Evolutionary conservation across 2,797 vertebrate genomes (phyloP).

Genomic region (Simalia tracyae): DNA sequence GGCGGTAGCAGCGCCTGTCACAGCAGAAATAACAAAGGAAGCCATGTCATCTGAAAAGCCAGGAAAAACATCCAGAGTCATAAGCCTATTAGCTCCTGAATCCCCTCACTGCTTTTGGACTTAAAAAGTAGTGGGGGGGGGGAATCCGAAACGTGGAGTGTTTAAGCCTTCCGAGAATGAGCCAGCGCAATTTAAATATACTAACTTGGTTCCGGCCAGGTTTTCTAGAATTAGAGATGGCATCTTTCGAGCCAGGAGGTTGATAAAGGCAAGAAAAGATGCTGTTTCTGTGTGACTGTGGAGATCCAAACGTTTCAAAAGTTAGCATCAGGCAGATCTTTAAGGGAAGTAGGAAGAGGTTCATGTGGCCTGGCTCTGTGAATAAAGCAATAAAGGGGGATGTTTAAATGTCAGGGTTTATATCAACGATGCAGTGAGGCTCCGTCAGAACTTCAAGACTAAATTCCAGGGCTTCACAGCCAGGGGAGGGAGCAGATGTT

Average conservation of each 20-base stretch:
- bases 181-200: neutral
- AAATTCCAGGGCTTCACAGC: too few species aligned
- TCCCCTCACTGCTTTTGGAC: neutral
- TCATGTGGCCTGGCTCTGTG: neutral
- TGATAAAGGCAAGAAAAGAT: neutral
- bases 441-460: too few species aligned
- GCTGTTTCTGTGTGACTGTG: neutral
- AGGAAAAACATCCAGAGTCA: neutral
- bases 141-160: neutral
- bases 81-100: neutral
- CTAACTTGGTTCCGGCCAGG: neutral
- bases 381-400: neutral
- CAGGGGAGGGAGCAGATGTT: too few species aligned
- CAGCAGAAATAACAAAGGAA: neutral
- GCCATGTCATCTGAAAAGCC: neutral
- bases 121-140: neutral
- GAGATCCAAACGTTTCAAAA: neutral
- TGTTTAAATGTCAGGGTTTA: neutral
- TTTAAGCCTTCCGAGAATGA: neutral
- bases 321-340: neutral
- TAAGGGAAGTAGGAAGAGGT: neutral
- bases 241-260: neutral
- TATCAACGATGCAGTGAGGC: too few species aligned
- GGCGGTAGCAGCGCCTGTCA: neutral
- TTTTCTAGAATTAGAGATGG: neutral